phyloP scores from a whole-genome alignment of 2,797 vertebrate species.

The Siniperca undulata region DNA sequence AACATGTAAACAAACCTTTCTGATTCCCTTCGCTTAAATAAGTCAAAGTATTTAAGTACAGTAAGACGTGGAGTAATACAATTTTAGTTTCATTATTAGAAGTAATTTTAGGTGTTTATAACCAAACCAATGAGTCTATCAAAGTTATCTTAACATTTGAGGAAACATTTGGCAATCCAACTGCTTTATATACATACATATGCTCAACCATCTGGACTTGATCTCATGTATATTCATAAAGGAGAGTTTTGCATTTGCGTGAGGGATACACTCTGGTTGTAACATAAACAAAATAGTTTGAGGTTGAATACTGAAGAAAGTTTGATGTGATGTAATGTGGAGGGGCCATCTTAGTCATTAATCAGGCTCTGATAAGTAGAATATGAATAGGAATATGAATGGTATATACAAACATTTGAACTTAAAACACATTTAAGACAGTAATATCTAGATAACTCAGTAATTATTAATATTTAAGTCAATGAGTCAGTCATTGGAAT shows the following conservation, averaged over 20 bases:
- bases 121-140: not conserved
- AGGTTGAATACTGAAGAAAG: not conserved
- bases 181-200: not conserved
- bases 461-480: not conserved
- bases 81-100: not conserved
- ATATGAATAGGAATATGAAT: not conserved
- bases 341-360: not conserved
- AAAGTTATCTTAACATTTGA: not conserved
- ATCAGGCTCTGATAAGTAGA: not conserved
- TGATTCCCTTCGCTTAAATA: not conserved
- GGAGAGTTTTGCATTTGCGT: not conserved
- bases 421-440: not conserved
- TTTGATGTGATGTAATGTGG: not conserved
- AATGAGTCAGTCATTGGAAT: not conserved
- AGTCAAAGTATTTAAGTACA: not conserved
- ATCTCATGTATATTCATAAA: not conserved
- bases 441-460: not conserved
- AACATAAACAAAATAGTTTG: not conserved
- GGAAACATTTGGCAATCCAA: not conserved
- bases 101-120: not conserved
- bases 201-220: not conserved
- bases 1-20: not conserved
- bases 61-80: not conserved
- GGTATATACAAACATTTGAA: not conserved
- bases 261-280: not conserved